phyloP scores from a whole-genome alignment of 2,113 vertebrate genomes.

The Chaetodon auriga region DNA sequence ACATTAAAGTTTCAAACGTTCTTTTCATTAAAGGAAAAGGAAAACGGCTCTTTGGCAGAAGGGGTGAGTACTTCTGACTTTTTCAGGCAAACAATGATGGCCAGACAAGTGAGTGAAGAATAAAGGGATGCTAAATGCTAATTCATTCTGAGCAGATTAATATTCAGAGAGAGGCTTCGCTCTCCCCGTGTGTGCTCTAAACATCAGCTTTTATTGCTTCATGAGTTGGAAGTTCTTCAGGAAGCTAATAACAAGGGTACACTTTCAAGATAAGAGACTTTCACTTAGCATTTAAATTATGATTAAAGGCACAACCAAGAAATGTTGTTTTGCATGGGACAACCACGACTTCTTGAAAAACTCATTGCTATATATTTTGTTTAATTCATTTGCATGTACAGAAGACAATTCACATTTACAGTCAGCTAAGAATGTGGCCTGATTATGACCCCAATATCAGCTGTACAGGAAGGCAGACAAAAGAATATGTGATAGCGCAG shows the following conservation, averaged over 20 bases:
- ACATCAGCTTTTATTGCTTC: slow-evolving; percentile 4
- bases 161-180: slow-evolving; percentile 19
- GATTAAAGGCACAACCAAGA: background rate
- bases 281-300: background rate
- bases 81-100: slow-evolving; percentile 32
- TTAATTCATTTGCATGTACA: background rate
- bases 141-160: slow-evolving; percentile 34
- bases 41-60: slow-evolving; percentile 1
- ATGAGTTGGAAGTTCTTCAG: slow-evolving; percentile 4
- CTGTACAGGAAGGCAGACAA: background rate
- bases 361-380: background rate
- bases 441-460: background rate
- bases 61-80: slow-evolving; percentile 12
- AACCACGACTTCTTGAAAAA: background rate
- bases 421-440: background rate
- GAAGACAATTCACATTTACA: background rate
- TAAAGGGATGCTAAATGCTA: slow-evolving; percentile 21
- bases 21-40: slow-evolving; percentile 36
- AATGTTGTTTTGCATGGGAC: background rate
- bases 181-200: slow-evolving; percentile 4
- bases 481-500: background rate
- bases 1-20: slow-evolving; percentile 36
- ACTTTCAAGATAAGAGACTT: background rate
- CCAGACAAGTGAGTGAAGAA: slow-evolving; percentile 15
- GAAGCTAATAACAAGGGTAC: background rate